These are phyloP conservation scores for Synanthedon tipuliformis DNA, from an alignment of 2,888 invertebrate genomes.

Conservation along the genomic window DNA sequence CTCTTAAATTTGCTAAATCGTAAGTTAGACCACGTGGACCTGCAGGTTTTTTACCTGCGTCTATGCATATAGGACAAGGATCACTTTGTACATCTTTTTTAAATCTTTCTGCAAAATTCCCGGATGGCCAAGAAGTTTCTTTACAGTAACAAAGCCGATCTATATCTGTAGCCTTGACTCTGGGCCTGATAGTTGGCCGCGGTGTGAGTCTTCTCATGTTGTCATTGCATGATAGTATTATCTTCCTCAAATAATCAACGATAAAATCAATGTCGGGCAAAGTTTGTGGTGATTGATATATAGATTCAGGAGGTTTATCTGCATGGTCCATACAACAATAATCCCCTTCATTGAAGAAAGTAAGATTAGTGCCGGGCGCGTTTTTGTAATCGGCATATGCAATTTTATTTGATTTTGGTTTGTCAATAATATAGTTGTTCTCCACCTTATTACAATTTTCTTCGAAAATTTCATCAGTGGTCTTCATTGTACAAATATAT, in stretches of 20 bases:
- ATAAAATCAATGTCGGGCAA: constrained; percentile 51
- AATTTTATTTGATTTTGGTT: constrained; percentile 28
- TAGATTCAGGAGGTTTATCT: constrained; percentile 51
- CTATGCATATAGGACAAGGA: constrained; percentile 47
- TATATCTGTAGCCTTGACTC: constrained; percentile 55
- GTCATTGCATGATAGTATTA: constrained; percentile 57
- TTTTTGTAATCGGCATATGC: constrained; percentile 50
- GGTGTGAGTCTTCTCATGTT: constrained; percentile 63
- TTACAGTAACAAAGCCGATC: constrained; percentile 54
- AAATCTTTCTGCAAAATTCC: constrained; percentile 44
- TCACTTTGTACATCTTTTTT: constrained; percentile 35
- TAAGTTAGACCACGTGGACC: constrained; percentile 24
- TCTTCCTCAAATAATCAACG: constrained; percentile 52
- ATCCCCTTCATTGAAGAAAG: constrained; percentile 46
- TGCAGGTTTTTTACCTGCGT: constrained; percentile 25
- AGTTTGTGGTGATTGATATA: constrained; percentile 46
- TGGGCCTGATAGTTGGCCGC: constrained; percentile 42
- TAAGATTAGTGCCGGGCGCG: constrained; percentile 47
- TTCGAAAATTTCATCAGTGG: constrained; percentile 44
- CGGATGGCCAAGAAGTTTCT: constrained; percentile 47
- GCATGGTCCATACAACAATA: constrained; percentile 50
- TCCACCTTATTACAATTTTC: constrained; percentile 45
- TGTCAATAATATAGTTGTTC: constrained; percentile 33
- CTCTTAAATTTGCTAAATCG: constrained; percentile 53
- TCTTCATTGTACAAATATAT: constrained; percentile 55